A percentile compares a stretch with the other conserved stretches of the same genome.
Conservation (phyloP, 2,888 invertebrate genomes). For the Chloromyia formosa region DNA sequence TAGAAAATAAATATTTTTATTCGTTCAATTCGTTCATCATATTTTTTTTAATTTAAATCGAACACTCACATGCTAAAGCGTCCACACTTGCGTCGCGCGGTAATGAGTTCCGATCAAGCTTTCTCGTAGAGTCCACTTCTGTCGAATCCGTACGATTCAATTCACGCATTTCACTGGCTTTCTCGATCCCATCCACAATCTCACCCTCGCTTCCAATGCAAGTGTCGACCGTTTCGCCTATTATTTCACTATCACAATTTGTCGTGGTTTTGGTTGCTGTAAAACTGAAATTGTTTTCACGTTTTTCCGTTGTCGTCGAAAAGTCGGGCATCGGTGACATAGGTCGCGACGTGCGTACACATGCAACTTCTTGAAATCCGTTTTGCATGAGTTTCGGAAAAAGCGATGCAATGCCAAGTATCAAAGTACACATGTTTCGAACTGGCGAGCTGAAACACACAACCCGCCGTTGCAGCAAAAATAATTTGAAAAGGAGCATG, state of each 20-base stretch:
- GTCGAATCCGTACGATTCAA: conserved; percentile 60
- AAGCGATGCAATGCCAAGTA: conserved; percentile 88
- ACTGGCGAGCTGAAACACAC: conserved; percentile 95
- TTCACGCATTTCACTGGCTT: conserved; percentile 54
- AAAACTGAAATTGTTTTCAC: conserved; percentile 30
- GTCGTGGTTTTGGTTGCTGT: conserved; percentile 3
- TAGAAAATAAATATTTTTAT: conserved; percentile 45
- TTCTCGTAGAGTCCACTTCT: conserved; percentile 54
- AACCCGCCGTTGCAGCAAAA: conserved; percentile 87
- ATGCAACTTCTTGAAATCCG: conserved; percentile 84
- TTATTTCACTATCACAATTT: conserved; percentile 46
- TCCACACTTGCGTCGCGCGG: conserved; percentile 77
- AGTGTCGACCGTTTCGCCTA: conserved; percentile 37
- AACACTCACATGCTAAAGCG: conserved; percentile 66
- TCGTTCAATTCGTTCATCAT: background rate
- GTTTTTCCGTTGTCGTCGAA: conserved; percentile 54
- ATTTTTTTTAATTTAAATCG: too few species aligned
- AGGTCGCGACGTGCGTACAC: conserved; percentile 77
- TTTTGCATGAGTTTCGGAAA: conserved; percentile 89
- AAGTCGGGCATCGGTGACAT: conserved; percentile 78
- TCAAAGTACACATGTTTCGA: conserved; percentile 83
- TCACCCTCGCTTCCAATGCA: conserved; percentile 53
- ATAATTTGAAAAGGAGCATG: conserved; percentile 88
- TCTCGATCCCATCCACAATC: conserved; percentile 46
- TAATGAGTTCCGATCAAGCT: conserved; percentile 64